These are phyloP conservation scores for Tuta absoluta DNA, from an alignment of 2,888 invertebrate species.

Conservation along the genomic window DNA sequence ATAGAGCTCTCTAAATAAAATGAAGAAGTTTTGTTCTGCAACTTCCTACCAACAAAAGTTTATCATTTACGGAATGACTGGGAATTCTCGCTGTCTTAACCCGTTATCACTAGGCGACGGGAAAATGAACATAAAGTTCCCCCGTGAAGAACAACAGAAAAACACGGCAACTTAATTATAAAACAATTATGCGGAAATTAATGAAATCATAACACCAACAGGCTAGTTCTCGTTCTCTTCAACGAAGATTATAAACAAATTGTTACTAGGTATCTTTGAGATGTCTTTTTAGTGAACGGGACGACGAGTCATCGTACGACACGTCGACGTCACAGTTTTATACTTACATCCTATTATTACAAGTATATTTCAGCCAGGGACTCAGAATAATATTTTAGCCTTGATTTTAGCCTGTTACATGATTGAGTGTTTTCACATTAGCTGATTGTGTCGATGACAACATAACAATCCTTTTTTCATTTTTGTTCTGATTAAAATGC, in stretches of 20 bases:
- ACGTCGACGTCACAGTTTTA: too few species aligned
- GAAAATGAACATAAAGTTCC: constrained; percentile 9
- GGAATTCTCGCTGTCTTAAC: not conserved
- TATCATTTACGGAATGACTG: not conserved
- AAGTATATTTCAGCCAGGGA: too few species aligned
- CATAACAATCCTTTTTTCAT: too few species aligned
- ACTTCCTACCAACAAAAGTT: constrained; percentile 2
- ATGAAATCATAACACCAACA: constrained; percentile 48
- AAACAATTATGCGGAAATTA: constrained; percentile 50
- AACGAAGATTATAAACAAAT: constrained; percentile 20
- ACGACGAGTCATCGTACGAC: too few species aligned
- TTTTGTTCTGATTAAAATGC: too few species aligned
- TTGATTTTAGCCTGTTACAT: too few species aligned
- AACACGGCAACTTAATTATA: constrained; percentile 46
- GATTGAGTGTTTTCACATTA: too few species aligned
- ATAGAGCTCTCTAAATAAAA: not conserved
- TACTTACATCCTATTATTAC: too few species aligned
- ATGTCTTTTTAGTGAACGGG: too few species aligned
- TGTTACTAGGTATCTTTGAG: not conserved
- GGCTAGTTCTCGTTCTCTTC: constrained; percentile 28
- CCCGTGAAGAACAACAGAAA: constrained; percentile 27
- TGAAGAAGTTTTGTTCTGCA: not conserved
- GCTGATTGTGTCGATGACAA: too few species aligned
- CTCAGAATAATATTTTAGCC: too few species aligned
- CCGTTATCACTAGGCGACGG: not conserved